These are phyloP conservation scores for Pristionchus exspectatus DNA, from an alignment of 2,888 invertebrate genomes.

Conservation along the genomic window DNA sequence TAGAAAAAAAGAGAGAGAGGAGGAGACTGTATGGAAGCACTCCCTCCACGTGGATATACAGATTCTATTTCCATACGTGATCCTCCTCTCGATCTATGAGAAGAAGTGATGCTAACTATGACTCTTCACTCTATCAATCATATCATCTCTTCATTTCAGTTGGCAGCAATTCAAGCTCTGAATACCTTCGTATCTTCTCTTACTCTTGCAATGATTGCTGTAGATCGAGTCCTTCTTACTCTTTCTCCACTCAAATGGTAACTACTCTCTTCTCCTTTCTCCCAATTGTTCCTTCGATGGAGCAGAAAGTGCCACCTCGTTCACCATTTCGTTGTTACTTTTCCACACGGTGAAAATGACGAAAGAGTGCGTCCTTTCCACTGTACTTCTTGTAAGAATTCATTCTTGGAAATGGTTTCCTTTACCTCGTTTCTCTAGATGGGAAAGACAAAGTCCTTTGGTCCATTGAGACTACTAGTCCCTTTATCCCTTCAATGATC, in stretches of 20 bases:
- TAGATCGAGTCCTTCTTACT: constrained; percentile 77
- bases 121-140: background rate
- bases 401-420: background rate
- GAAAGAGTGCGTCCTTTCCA: background rate
- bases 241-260: constrained; percentile 76
- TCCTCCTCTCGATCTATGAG: background rate
- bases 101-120: background rate
- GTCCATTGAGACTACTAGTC: background rate
- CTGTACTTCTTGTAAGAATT: background rate
- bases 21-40: background rate
- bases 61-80: background rate
- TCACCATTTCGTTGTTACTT: background rate
- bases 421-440: background rate
- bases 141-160: constrained; percentile 61
- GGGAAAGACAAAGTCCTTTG: background rate
- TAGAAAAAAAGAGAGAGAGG: background rate
- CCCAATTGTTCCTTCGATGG: background rate
- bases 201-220: constrained; percentile 76
- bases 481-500: background rate
- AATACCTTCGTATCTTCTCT: constrained; percentile 78
- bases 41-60: background rate
- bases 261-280: constrained; percentile 6
- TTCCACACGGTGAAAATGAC: background rate
- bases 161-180: constrained; percentile 77
- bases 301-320: background rate